phyloP scores from a whole-genome alignment of 2,113 vertebrate species.

The Orthonyx spaldingii region DNA sequence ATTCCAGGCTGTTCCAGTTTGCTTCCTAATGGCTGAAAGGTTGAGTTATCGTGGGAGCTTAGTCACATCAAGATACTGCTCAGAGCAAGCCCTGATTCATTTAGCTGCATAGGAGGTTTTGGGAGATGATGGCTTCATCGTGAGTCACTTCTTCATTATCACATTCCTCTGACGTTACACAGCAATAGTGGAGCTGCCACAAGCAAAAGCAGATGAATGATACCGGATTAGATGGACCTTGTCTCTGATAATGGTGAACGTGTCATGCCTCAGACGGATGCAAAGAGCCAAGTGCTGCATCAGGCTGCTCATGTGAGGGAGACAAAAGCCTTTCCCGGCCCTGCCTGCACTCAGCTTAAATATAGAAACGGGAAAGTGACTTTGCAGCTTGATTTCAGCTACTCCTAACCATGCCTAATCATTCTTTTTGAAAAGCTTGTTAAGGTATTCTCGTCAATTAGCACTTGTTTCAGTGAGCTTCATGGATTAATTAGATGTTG shows the following conservation, averaged over 20 bases:
- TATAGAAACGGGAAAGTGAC: constrained; percentile 1
- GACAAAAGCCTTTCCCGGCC: neutral
- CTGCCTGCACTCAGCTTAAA: neutral
- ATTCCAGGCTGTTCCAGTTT: constrained; percentile 15
- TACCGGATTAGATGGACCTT: constrained; percentile 19
- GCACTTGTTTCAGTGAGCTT: constrained; percentile 45
- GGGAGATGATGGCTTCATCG: constrained; percentile 56
- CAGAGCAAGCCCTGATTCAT: constrained; percentile 33
- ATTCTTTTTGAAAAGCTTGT: constrained; percentile 45
- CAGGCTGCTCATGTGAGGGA: neutral
- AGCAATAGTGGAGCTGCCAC: constrained; percentile 23
- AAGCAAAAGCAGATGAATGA: constrained; percentile 1
- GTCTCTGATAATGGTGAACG: neutral
- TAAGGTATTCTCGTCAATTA: constrained; percentile 59
- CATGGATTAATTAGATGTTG: constrained; percentile 53
- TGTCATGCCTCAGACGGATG: neutral
- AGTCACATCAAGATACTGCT: constrained; percentile 47
- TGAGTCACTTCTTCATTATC: constrained; percentile 55
- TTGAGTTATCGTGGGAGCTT: constrained; percentile 33
- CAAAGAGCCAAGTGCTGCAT: neutral
- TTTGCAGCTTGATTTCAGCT: constrained; percentile 39
- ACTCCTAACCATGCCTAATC: constrained; percentile 6
- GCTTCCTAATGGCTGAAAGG: constrained; percentile 11
- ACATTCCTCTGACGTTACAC: constrained; percentile 31
- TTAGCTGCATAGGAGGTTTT: constrained; percentile 29